These are phyloP conservation scores for Philonicus albiceps DNA, from an alignment of 2,888 invertebrate species.

Conservation along the genomic window DNA sequence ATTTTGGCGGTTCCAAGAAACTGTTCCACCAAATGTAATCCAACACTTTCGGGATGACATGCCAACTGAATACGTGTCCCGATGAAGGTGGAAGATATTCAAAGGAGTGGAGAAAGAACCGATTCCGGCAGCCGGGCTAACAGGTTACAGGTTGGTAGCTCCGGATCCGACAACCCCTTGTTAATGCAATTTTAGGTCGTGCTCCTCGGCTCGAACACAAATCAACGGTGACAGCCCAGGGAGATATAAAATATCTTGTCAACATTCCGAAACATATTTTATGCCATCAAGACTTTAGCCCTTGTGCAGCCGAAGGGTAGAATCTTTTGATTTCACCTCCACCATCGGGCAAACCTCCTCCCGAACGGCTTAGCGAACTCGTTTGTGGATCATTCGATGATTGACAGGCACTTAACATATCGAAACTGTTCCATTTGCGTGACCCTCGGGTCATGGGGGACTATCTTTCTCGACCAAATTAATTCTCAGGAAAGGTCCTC, in stretches of 20 bases:
- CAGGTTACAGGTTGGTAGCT: background rate
- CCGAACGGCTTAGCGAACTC: background rate
- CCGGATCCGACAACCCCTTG: background rate
- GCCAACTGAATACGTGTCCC: constrained; percentile 5
- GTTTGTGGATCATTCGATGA: constrained; percentile 35
- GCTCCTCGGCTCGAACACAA: constrained; percentile 46
- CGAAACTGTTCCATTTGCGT: background rate
- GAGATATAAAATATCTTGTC: constrained; percentile 50
- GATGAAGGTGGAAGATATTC: background rate
- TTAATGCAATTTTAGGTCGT: constrained; percentile 25
- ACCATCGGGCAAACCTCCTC: constrained; percentile 1
- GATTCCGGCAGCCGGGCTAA: background rate
- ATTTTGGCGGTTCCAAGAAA: background rate
- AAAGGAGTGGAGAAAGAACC: background rate
- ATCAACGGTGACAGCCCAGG: constrained; percentile 50
- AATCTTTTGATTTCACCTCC: constrained; percentile 49
- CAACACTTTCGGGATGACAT: constrained; percentile 43
- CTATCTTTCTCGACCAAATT: background rate
- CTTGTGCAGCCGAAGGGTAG: constrained; percentile 43
- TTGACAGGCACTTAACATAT: constrained; percentile 46
- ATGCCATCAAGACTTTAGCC: constrained; percentile 43
- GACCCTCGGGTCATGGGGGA: background rate
- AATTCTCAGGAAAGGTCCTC: background rate
- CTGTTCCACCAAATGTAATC: constrained; percentile 32
- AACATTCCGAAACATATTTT: constrained; percentile 49